These are phyloP conservation scores for Neodiprion pinetum DNA, from an alignment of 1,140 invertebrate species.

Conservation along the genomic window DNA sequence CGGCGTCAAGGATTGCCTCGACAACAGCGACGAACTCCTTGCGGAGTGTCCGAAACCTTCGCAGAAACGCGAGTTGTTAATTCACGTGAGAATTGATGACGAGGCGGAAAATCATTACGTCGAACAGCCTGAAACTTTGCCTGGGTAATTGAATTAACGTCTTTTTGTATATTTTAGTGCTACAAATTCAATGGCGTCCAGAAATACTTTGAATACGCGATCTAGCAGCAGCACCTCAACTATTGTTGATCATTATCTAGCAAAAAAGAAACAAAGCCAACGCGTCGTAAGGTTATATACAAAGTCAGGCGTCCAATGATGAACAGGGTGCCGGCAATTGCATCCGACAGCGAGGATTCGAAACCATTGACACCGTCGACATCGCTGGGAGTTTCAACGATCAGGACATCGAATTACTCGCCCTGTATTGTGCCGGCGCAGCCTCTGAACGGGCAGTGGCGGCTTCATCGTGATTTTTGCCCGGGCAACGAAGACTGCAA, in stretches of 20 bases:
- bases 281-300: no score
- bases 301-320: background rate
- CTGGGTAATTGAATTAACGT: no score
- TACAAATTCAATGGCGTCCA: background rate
- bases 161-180: no score
- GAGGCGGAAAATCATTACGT: background rate
- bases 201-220: no score
- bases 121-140: no score
- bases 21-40: slow-evolving; percentile 72
- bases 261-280: no score
- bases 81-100: background rate
- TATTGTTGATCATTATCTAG: no score
- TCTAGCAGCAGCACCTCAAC: no score
- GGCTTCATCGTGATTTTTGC: slow-evolving; percentile 44
- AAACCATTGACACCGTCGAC: background rate
- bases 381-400: background rate
- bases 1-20: slow-evolving; percentile 67
- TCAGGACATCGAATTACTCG: no score
- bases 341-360: background rate
- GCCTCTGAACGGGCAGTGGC: slow-evolving; percentile 47
- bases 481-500: slow-evolving; percentile 33
- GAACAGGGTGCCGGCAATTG: background rate
- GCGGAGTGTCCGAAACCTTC: slow-evolving; percentile 28
- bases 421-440: slow-evolving; percentile 44
- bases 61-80: background rate